Evolutionary conservation across 2,113 vertebrate genomes (phyloP).

Genomic region (Rhizomys pruinosus): DNA sequence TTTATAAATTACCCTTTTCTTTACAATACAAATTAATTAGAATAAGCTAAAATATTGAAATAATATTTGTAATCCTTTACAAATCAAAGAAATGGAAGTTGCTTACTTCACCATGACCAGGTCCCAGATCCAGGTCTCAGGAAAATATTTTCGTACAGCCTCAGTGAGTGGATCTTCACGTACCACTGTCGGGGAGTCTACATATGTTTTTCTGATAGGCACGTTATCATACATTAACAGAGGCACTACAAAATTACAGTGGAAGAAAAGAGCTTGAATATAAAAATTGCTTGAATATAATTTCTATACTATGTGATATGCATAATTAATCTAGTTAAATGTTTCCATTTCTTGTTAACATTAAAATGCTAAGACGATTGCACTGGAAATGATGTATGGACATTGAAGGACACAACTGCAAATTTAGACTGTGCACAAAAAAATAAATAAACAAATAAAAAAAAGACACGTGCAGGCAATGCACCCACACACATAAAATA

Average conservation of each 20-base stretch:
- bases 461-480: no score
- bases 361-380: neutral
- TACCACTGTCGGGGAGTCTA: neutral
- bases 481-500: no score
- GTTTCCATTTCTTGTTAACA: neutral
- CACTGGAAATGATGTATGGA: neutral
- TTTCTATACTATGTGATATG: neutral
- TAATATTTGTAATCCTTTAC: neutral
- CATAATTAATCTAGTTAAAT: neutral
- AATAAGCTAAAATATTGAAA: no score
- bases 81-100: conserved; percentile 4
- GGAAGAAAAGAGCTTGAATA: neutral
- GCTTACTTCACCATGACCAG: conserved; percentile 77
- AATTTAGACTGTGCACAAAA: no score
- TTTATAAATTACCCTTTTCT: neutral
- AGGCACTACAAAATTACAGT: neutral
- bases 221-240: accelerated
- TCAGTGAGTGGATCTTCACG: neutral
- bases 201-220: accelerated
- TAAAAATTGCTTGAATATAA: neutral
- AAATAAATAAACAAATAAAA: no score
- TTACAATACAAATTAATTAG: neutral
- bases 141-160: conserved; percentile 82
- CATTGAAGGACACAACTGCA: no score
- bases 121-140: conserved; percentile 85